Evolutionary conservation across 1,140 invertebrate genomes (phyloP).

Genomic region (Aphaenogaster rudis): DNA sequence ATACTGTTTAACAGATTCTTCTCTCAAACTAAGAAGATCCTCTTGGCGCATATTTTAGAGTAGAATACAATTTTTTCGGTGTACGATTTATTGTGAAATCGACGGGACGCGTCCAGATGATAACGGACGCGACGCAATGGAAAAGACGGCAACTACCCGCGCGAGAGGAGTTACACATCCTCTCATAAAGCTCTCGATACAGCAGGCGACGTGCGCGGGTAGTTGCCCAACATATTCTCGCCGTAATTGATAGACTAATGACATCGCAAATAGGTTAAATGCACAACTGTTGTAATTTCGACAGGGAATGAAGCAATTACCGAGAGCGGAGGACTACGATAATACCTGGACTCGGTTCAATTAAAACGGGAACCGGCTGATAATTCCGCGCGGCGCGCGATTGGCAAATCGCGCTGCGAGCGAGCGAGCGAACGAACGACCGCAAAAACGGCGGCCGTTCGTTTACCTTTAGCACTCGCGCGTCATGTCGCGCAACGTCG

Average conservation of each 20-base stretch:
- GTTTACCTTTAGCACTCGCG: constrained; percentile 56
- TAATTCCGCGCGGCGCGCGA: constrained; percentile 40
- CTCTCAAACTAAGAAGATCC: too few relatives aligned
- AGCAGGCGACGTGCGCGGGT: constrained; percentile 2
- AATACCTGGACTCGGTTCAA: constrained; percentile 56
- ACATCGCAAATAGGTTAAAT: constrained; percentile 64
- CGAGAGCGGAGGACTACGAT: constrained; percentile 44
- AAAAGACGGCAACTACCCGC: neutral
- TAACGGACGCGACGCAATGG: neutral
- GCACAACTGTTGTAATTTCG: constrained; percentile 64
- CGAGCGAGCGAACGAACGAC: neutral
- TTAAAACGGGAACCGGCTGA: constrained; percentile 59
- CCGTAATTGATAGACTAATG: constrained; percentile 69
- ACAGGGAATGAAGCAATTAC: constrained; percentile 61
- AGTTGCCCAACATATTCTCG: constrained; percentile 59
- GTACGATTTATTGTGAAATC: neutral
- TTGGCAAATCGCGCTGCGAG: constrained; percentile 41
- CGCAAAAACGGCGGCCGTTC: constrained; percentile 20
- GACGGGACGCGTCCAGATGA: neutral
- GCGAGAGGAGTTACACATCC: constrained; percentile 29
- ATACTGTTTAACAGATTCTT: too few relatives aligned
- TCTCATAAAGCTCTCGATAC: constrained; percentile 41
- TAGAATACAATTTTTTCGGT: too few relatives aligned
- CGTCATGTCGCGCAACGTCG: constrained; percentile 48
- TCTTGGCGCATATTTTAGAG: too few relatives aligned